Base-by-base conservation (phyloP, 2,888 invertebrate genomes). In the Tachina fera region DNA sequence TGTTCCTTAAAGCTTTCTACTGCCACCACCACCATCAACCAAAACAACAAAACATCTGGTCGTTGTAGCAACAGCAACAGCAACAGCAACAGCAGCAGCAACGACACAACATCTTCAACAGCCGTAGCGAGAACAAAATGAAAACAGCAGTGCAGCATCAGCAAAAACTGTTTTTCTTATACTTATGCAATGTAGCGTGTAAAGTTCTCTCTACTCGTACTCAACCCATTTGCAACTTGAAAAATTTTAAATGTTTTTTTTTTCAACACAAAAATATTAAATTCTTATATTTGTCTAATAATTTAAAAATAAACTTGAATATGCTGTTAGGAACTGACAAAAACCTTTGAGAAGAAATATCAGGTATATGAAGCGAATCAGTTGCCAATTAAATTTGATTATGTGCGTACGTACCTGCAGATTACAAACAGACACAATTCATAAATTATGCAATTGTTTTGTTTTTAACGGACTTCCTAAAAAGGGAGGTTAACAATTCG, bases 1-100 rank as follows among this genome's bases (percentile, higher is more conserved):
- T 86, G 86, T 86, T 86, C 86, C 78, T 83, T 86, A 56, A 78
- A 71, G 79, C 63, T 75, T 81, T 63, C 81, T 68, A 56, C 83
- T 43, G 77, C 63, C 51, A 49, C 43, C 77, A 31, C 83, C 51
- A 83, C 63, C 60, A 58, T 43, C 77, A 83, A 68, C 51, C 74
- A 51, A 47, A 72, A 80, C 45, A 78, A 45, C 49, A 70, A 58
- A 81, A 81, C 81, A 81, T 81, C 75, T 81, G 81, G 75, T 81
- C 11, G 81, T 81, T 68, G 39, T 31, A 71, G 56, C 56, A 70
- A 60, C 71, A 56, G 60, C 72, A 77, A 19, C n/a, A n/a, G n/a
- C n/a, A n/a, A n/a, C n/a, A n/a, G n/a, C n/a, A n/a, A n/a, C n/a
- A n/a, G n/a, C n/a, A n/a, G n/a, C n/a, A n/a, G n/a, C n/a, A n/a